Conservation (phyloP, 2,113 vertebrate genomes). For the Buteo buteo region DNA sequence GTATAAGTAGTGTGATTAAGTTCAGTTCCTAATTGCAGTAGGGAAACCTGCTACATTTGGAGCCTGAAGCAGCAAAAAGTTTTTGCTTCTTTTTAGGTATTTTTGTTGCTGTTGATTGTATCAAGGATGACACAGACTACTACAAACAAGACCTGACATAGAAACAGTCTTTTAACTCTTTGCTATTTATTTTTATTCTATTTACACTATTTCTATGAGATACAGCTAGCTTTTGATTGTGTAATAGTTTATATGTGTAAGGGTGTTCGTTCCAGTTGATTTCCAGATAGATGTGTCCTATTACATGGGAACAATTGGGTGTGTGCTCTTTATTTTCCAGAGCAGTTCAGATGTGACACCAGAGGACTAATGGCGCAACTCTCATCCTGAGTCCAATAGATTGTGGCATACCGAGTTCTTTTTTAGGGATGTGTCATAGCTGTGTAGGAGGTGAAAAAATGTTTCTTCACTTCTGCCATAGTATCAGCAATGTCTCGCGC, state of each 20-base stretch:
- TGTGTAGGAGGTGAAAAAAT: slow-evolving; percentile 52
- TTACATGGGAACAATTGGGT: background rate
- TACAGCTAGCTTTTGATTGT: background rate
- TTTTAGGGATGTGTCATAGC: slow-evolving; percentile 34
- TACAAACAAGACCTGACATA: background rate
- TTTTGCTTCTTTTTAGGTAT: background rate
- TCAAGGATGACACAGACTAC: background rate
- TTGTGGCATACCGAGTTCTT: slow-evolving; percentile 5
- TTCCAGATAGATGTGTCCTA: background rate
- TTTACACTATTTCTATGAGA: background rate
- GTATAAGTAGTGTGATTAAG: background rate
- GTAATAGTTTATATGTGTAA: background rate
- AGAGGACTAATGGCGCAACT: background rate
- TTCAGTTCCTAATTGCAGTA: background rate
- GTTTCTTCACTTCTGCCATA: slow-evolving; percentile 45
- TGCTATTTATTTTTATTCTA: background rate
- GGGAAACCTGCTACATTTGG: background rate
- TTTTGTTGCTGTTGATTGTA: background rate
- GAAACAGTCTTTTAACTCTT: background rate
- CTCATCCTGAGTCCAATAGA: slow-evolving; percentile 4
- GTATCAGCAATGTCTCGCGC: slow-evolving; percentile 48
- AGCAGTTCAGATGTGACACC: background rate
- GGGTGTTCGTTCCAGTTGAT: background rate
- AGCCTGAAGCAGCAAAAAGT: background rate
- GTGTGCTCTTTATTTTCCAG: background rate